phyloP scores from a whole-genome alignment of 1,140 invertebrate genomes.

The Neodiprion pinetum region DNA sequence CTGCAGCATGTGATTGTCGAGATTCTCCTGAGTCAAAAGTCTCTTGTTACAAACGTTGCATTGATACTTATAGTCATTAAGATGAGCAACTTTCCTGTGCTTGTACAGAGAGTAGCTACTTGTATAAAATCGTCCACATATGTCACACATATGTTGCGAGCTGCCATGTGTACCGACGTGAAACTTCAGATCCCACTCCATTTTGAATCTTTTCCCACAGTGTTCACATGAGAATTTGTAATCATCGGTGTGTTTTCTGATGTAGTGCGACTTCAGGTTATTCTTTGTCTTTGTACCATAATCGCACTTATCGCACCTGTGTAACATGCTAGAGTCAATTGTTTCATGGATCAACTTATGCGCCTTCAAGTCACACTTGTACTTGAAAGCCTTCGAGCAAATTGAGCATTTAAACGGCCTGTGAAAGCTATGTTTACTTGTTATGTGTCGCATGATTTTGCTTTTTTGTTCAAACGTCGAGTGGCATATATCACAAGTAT shows the following conservation, averaged over 20 bases:
- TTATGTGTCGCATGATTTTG: constrained; percentile 66
- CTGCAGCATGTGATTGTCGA: constrained; percentile 44
- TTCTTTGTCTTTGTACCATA: constrained; percentile 34
- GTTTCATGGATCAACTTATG: constrained; percentile 35
- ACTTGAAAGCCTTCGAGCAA: constrained; percentile 72
- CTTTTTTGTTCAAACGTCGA: constrained; percentile 58
- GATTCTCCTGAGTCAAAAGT: constrained; percentile 33
- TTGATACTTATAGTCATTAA: constrained; percentile 39
- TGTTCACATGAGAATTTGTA: constrained; percentile 59
- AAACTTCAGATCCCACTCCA: constrained; percentile 51
- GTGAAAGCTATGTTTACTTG: constrained; percentile 62
- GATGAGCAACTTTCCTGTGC: constrained; percentile 39
- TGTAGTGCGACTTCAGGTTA: constrained; percentile 37
- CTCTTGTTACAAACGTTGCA: constrained; percentile 42
- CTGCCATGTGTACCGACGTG: constrained; percentile 51
- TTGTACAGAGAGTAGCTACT: constrained; percentile 39
- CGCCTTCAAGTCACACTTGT: constrained; percentile 68
- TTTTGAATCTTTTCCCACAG: constrained; percentile 61
- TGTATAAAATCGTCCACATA: constrained; percentile 41
- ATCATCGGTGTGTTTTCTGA: constrained; percentile 49
- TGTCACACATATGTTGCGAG: constrained; percentile 43
- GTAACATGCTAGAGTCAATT: constrained; percentile 22
- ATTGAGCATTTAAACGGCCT: constrained; percentile 72
- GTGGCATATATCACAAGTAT: constrained; percentile 57
- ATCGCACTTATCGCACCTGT: constrained; percentile 60